Evolutionary conservation across 2,888 invertebrate species (phyloP).

Genomic region (Thereva unica): DNA sequence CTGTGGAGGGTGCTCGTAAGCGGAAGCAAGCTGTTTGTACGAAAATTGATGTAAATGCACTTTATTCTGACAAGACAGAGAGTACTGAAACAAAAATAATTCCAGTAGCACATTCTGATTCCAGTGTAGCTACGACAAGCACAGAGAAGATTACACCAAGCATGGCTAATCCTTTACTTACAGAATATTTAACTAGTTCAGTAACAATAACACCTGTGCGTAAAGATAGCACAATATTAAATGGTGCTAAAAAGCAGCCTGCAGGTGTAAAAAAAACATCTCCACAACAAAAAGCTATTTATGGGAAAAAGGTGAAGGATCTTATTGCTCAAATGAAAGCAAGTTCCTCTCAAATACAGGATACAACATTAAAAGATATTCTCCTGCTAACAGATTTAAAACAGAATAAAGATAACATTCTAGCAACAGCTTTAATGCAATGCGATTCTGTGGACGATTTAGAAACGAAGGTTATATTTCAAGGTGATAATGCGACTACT

Average conservation of each 20-base stretch:
- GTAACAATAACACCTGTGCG: slow-evolving; percentile 20
- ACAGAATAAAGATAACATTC: background rate
- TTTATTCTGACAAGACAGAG: too few species aligned
- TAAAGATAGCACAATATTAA: background rate
- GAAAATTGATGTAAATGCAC: too few species aligned
- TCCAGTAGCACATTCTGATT: too few species aligned
- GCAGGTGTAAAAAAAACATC: background rate
- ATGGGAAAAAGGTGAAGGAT: slow-evolving; percentile 24
- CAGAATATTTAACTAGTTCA: slow-evolving; percentile 4
- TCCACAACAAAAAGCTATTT: background rate
- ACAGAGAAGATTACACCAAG: background rate
- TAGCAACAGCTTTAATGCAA: background rate
- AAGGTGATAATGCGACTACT: slow-evolving; percentile 8
- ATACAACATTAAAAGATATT: slow-evolving; percentile 8
- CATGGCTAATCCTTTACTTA: background rate
- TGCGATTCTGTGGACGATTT: background rate
- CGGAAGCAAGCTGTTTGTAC: too few species aligned
- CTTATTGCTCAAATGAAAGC: slow-evolving; percentile 13
- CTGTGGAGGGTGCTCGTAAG: too few species aligned
- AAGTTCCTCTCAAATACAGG: slow-evolving; percentile 9
- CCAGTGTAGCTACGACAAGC: too few species aligned
- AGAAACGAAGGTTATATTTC: background rate
- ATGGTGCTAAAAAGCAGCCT: background rate
- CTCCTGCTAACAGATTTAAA: slow-evolving; percentile 8
- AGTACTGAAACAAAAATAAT: too few species aligned